These are phyloP conservation scores for Sebastes kiyomatsui DNA, from an alignment of 2,797 vertebrate species.

Conservation along the genomic window DNA sequence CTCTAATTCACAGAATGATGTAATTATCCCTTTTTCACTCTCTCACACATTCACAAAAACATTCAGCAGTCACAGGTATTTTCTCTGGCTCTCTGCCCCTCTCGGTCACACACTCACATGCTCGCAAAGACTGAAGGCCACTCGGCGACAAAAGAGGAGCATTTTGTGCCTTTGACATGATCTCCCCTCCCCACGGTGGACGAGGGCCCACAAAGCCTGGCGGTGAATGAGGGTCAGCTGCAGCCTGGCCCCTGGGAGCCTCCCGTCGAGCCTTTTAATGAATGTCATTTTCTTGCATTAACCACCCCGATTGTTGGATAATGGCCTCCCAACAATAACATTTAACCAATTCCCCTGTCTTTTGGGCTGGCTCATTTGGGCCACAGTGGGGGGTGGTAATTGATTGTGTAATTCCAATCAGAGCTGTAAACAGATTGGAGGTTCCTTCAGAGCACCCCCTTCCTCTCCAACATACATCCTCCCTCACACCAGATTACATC, in stretches of 20 bases:
- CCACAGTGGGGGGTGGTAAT: slow-evolving; percentile 76
- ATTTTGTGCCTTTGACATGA: slow-evolving; percentile 75
- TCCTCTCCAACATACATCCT: slow-evolving; percentile 5
- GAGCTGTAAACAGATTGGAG: slow-evolving; percentile 81
- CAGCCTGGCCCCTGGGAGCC: slow-evolving; percentile 83
- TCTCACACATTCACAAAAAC: slow-evolving; percentile 47
- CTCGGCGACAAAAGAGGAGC: slow-evolving; percentile 75
- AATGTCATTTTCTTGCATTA: slow-evolving; percentile 88
- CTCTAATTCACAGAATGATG: slow-evolving; percentile 70
- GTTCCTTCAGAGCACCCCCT: slow-evolving; percentile 68
- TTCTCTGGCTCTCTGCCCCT: slow-evolving; percentile 35
- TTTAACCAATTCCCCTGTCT: slow-evolving; percentile 88
- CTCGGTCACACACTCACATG: slow-evolving; percentile 6
- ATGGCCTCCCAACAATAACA: slow-evolving; percentile 90
- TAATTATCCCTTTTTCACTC: slow-evolving; percentile 63
- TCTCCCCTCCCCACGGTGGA: slow-evolving; percentile 78
- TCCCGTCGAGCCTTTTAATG: slow-evolving; percentile 87
- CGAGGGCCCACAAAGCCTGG: slow-evolving; percentile 79
- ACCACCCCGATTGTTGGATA: slow-evolving; percentile 87
- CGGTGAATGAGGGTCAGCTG: slow-evolving; percentile 89
- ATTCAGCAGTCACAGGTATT: slow-evolving; percentile 59
- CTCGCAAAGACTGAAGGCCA: slow-evolving; percentile 56
- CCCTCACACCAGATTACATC: slow-evolving; percentile 63
- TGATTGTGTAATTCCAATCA: slow-evolving; percentile 83
- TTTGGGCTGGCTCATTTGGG: slow-evolving; percentile 85